Base-by-base conservation (phyloP, 2,888 invertebrate species). In the Caenorhabditis angaria region DNA sequence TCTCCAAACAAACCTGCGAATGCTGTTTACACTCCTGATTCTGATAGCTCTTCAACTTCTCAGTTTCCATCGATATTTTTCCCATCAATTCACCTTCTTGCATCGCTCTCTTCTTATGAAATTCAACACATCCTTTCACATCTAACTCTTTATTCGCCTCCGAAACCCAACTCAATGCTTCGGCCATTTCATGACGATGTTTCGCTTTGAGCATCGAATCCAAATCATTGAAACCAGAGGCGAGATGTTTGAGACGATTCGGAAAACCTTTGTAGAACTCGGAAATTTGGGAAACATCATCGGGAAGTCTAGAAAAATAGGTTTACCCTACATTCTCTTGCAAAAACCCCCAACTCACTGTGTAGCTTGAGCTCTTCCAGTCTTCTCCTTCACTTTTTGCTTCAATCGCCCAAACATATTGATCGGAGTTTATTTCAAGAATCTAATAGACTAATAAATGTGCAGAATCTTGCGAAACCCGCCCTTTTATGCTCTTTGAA, bases 371-470 rank as follows among this genome's bases (percentile, higher is more conserved):
- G 61, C 61, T 29, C 61, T 28, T 22, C 61, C 61, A 1, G 61
- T 48, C 22, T 61, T 61, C 20, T 61, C 61, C 14, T 48, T 48
- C 1, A 61, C 61, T n/a, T 25, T 50, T 41, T 61, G 61, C 29
- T 61, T 61, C 51, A 61, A 14, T 14, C 61, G 50, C 20, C 51
- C 51, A 20, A 61, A 61, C 61, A 61, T 61, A 47, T 18, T 24
- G 6, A n/a, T n/a, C n/a, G n/a, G 10, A n/a, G 14, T 51, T 51
- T 51, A 8, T 51, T 48, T 48, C 3, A 22, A 41, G 41, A 12
- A 3, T 22, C 51, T 22, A 25, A 20, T 28, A 27, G 27, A n/a
- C 14, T 55, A n/a, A 18, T n/a, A 55, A 28, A 28, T 55, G n/a
- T 1, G 2, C 28, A 27, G 20, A 32, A 20, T 56, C 14, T 18